Base-by-base conservation (phyloP, 2,113 vertebrate species). In the Oreocharis arfaki region DNA sequence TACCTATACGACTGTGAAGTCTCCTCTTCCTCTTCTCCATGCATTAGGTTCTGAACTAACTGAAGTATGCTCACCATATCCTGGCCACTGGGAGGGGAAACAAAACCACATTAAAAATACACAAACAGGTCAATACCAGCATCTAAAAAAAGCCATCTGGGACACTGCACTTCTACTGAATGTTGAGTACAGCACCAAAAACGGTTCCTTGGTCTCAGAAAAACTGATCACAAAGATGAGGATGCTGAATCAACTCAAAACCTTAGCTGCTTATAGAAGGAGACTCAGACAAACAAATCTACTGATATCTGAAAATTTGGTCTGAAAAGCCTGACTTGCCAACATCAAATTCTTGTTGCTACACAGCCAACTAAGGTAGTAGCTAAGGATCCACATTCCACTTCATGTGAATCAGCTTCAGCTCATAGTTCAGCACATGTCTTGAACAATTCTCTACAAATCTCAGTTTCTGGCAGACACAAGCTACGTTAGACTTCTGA, bases 31-130 rank as follows among this genome's bases (percentile, higher is more conserved):
- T 99, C 98, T 6, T 99, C 99, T 77, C 99, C 99, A 11, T 99
- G 98, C 97, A 99, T 99, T 10, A 99, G 98, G 78, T 98, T 99
- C 94, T 99, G 99, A 56, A 99, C 98, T 26, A 99, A 93, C 90
- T 99, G 99, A 46, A 99, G 98, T 32, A 99, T 98, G 93, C 98
- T 98, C 89, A 98, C 97, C 95, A 99, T 98, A 67, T 99, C 98
- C 92, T 99, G 99, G 49, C 99, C 99, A 80, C 99, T 99, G 97
- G 17, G 9, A 69, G 4, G 11, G n/a, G 17, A 81, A 82, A 88
- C 11, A 91, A 77, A 59, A 6, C 1, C 67, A 77, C 10, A 30
- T 17, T 1, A 22, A 42, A 57, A 60, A 16, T 44, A 16, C 49
- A 37, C 33, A 35, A 28, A 16, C 42, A 46, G 27, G 10, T 13